Conservation (phyloP, 2,888 invertebrate genomes). For the Diloba caeruleocephala region DNA sequence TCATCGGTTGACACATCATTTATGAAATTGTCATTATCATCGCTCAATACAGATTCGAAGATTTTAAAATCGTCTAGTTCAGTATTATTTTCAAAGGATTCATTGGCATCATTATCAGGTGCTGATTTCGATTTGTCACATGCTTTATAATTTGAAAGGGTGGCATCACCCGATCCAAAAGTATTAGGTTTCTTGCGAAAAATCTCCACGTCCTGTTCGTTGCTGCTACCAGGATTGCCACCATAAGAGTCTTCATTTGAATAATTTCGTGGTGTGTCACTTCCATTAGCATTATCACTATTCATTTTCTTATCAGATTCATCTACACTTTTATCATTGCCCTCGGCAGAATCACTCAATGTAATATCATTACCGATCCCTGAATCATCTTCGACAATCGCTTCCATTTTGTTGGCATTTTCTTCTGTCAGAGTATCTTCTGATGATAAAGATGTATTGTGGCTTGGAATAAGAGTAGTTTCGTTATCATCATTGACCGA, state of each 20-base stretch:
- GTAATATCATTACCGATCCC: conserved; percentile 58
- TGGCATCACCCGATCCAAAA: conserved; percentile 22
- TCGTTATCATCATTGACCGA: conserved; percentile 68
- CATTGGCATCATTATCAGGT: conserved; percentile 5
- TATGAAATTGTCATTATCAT: conserved; percentile 28
- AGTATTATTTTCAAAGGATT: conserved; percentile 10
- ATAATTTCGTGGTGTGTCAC: conserved; percentile 16
- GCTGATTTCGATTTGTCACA: conserved; percentile 1
- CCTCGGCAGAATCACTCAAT: conserved; percentile 33
- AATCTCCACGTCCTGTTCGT: neutral
- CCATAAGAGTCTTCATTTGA: neutral
- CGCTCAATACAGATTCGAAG: conserved; percentile 27
- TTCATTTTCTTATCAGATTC: too few species aligned
- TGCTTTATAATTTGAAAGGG: conserved; percentile 2
- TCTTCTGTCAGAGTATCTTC: conserved; percentile 79
- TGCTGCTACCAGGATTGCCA: neutral
- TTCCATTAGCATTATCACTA: neutral
- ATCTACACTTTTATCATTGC: conserved; percentile 3
- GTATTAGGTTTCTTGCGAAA: conserved; percentile 10
- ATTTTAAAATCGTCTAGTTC: conserved; percentile 21
- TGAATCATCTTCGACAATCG: conserved; percentile 55
- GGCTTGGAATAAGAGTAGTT: conserved; percentile 69
- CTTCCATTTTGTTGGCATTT: conserved; percentile 43
- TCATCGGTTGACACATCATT: conserved; percentile 60
- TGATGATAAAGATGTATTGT: conserved; percentile 67